Evolutionary conservation across 2,113 vertebrate genomes (phyloP), one percentile per base, ranked within the genome.

Genomic region (Otolemur garnettii): DNA sequence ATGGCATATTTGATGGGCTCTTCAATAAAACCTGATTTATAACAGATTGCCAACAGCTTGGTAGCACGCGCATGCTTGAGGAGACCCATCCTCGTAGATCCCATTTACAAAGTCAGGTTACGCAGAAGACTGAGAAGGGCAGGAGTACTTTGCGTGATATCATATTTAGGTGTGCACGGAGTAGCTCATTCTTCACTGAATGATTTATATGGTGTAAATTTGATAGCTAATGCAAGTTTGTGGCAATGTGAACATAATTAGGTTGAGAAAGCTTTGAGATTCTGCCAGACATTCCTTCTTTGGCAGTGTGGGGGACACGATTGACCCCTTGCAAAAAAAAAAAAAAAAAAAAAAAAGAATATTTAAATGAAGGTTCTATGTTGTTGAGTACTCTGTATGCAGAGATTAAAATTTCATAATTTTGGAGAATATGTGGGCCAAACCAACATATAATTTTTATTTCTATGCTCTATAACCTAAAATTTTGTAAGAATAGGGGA

Each of bases 11-110:
- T 93, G 92, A 93, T 95, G 35, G 24, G 38, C 0, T 95, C 90
- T 87, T 95, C 87, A 2, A 35, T 97, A 92, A 95, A 90, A 94
- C 59, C 90, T 83, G 45, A 97, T 92, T 96, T 96, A 83, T 59
- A 96, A 90, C 11, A 93, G 90, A 97, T 30, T 93, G 15, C 87
- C 84, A 42, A 83, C 50, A 97, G n/a, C 53, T 96, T 57, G 78
- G 30, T 21, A 74, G 71, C 88, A 87, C 95, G 68, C 81, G 13
- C 2, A 80, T 5, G 30, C 82, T 90, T 97, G 53, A 64, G 26
- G 78, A 94, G 64, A 79, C 35, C 53, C n/a, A 57, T 90, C 92
- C 93, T 86, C 18, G n/a, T 59, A 89, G 35, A 81, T 83, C 87
- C 90, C 60, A 75, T 96, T 94, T 87, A 82, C 87, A 83, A 92